Evolutionary conservation across 2,888 invertebrate species (phyloP), one percentile per base, ranked within the genome.

Genomic region (Mesochorus sp.): DNA sequence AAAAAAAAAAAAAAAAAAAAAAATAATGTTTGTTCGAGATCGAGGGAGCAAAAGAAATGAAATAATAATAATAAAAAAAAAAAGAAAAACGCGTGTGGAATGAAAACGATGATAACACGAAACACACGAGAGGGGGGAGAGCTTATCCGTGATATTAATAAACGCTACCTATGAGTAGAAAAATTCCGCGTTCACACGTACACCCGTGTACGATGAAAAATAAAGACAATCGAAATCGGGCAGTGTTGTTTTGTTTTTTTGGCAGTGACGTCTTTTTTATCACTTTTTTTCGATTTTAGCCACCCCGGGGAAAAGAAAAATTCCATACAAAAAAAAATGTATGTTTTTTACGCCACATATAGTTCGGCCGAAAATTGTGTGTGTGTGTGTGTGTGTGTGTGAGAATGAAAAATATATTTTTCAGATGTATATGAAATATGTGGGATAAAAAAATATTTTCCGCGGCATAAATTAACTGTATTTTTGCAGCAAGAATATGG

Each of bases 191-290:
- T 3, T 61, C 51, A 19, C 31, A 34, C 44, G 31, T 55, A 6
- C 39, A 44, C 47, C 26, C 66, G 44, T 42, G 26, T 39, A 49
- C 37, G 53, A 68, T 34, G 42, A 51, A 28, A 47, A 64, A 64
- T 55, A 71, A 68, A 67, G 37, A 39, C 55, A 67, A 59, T 59
- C 39, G 42, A 71, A 72, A 80, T 74, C 57, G 55, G 81, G 81
- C 82, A 82, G 80, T 82, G 77, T 44, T 28, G 47, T 44, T 28
- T 53, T 66, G 31, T 44, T 53, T 66, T 66, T 81, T 82, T 80
- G 85, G 84, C 85, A 85, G 83, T 84, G 82, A 82, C 76, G 74
- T 79, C 74, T 82, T 75, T 44, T 55, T 42, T n/a, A 39, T 62
- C 55, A 59, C 37, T 44, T 51, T 17, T 34, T 12, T 12, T 62